Evolutionary conservation across 2,888 invertebrate species (phyloP).

Genomic region (Cancer borealis): DNA sequence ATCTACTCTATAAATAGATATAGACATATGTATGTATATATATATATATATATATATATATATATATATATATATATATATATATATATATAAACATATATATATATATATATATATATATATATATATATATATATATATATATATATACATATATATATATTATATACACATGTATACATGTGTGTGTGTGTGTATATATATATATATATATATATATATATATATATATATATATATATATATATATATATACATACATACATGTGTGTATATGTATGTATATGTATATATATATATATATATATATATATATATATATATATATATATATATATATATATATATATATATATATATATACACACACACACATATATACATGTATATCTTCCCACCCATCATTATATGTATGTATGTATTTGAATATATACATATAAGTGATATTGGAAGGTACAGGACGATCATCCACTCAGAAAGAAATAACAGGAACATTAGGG

Average conservation of each 20-base stretch:
- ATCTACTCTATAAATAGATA: constrained; percentile 62
- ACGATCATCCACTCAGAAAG: not conserved
- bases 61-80: constrained; percentile 57
- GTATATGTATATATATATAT: constrained; percentile 63
- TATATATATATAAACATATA: not conserved
- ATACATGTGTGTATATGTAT: constrained; percentile 58
- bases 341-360: constrained; percentile 67
- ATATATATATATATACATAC: constrained; percentile 60
- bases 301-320: constrained; percentile 49
- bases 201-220: constrained; percentile 47
- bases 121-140: constrained; percentile 10
- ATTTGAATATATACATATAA: constrained; percentile 46
- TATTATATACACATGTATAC: constrained; percentile 11
- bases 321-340: constrained; percentile 56
- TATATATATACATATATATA: constrained; percentile 17
- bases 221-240: constrained; percentile 60
- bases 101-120: too few relatives aligned
- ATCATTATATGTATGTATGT: constrained; percentile 48
- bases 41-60: constrained; percentile 50
- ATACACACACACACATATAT: constrained; percentile 49
- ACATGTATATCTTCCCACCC: constrained; percentile 13
- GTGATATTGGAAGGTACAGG: constrained; percentile 25
- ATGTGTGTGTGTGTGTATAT: constrained; percentile 35
- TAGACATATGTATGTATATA: constrained; percentile 59
- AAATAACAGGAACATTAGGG: not conserved